Percentiles rank a stretch among this genome's conserved stretches.
phyloP scores from a whole-genome alignment of 2,888 invertebrate species.

The Orgyia antiqua region DNA sequence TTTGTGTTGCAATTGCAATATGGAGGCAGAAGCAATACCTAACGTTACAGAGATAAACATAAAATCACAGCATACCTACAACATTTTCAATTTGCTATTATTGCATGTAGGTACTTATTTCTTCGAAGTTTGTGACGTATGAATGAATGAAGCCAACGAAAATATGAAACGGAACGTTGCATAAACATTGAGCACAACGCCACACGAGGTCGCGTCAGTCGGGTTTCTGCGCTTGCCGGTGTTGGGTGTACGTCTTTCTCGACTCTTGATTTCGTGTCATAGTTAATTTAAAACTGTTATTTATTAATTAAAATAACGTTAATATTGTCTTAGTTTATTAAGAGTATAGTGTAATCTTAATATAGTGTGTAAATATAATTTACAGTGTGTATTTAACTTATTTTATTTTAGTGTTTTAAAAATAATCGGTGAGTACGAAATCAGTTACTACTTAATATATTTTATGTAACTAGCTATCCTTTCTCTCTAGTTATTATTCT shows the following conservation, averaged over 20 bases:
- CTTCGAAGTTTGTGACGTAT: too few relatives aligned
- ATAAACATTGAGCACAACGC: slow-evolving; percentile 37
- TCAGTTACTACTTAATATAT: slow-evolving; percentile 23
- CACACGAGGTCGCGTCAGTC: slow-evolving; percentile 63
- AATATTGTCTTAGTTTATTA: slow-evolving; percentile 24
- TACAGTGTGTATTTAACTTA: slow-evolving; percentile 42
- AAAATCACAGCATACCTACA: too few relatives aligned
- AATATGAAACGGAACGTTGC: slow-evolving; percentile 39
- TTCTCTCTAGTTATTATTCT: slow-evolving; percentile 12
- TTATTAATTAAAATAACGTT: slow-evolving; percentile 38
- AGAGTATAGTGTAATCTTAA: slow-evolving; percentile 30
- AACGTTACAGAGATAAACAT: too few relatives aligned
- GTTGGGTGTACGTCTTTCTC: slow-evolving; percentile 50
- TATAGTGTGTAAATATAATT: slow-evolving; percentile 40
- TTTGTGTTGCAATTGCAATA: too few relatives aligned
- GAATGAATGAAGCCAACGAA: slow-evolving; percentile 39
- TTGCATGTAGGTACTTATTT: too few relatives aligned
- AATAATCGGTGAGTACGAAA: slow-evolving; percentile 58
- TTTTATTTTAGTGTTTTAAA: slow-evolving; percentile 38
- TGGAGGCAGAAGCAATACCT: too few relatives aligned
- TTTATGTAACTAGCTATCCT: slow-evolving; percentile 17
- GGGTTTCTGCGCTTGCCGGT: slow-evolving; percentile 72
- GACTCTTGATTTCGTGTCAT: slow-evolving; percentile 59
- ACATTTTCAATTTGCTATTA: too few relatives aligned
- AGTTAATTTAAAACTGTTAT: slow-evolving; percentile 39